These are phyloP conservation scores for Prionailurus viverrinus DNA, from an alignment of 2,113 vertebrate species.

Conservation along the genomic window DNA sequence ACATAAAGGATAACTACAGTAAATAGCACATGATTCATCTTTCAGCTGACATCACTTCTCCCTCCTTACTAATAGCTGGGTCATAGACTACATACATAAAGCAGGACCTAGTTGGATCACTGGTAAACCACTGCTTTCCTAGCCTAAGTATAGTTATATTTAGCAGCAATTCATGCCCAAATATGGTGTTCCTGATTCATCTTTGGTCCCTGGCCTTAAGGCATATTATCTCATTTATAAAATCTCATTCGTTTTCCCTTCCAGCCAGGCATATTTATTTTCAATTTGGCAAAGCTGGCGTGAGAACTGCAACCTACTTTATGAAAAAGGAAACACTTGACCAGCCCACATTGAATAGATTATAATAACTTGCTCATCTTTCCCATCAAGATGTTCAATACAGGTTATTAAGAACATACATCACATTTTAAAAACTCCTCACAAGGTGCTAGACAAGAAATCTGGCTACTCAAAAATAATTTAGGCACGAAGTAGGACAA, in stretches of 20 bases:
- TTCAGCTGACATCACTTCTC: not conserved
- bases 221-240: not conserved
- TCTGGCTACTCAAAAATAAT: not conserved
- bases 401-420: slow-evolving; percentile 33
- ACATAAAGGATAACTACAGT: not conserved
- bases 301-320: not conserved
- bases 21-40: not conserved
- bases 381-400: not conserved
- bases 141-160: not conserved
- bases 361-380: slow-evolving; percentile 5
- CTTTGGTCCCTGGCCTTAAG: not conserved
- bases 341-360: not conserved
- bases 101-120: not conserved
- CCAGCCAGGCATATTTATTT: not conserved
- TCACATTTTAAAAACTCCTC: slow-evolving; percentile 6
- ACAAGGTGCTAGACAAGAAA: not conserved
- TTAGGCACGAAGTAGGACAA: not conserved
- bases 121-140: not conserved
- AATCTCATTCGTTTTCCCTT: not conserved
- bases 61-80: not conserved
- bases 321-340: not conserved
- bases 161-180: not conserved
- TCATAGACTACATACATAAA: not conserved
- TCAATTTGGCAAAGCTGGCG: not conserved
- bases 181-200: not conserved